Evolutionary conservation across 2,888 invertebrate genomes (phyloP).

Genomic region (Drosophila fulvimacula): DNA sequence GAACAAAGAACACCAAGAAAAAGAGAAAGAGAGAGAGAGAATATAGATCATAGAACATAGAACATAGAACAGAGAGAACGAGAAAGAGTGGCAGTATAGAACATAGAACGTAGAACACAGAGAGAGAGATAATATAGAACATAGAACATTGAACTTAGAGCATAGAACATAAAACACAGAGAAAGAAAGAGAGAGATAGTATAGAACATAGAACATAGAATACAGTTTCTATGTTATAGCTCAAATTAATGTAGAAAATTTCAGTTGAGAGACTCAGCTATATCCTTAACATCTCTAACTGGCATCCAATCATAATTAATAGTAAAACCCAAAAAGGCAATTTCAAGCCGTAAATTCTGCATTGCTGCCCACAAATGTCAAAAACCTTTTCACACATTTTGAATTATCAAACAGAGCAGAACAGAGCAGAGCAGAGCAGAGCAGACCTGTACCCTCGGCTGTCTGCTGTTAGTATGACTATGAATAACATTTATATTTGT

Average conservation of each 20-base stretch:
- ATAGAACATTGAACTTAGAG: not conserved
- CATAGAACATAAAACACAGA: not conserved
- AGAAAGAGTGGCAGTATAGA: too few relatives aligned
- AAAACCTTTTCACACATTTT: constrained; percentile 62
- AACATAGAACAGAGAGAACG: too few relatives aligned
- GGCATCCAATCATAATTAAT: not conserved
- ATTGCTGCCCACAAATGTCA: constrained; percentile 42
- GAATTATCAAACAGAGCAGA: not conserved
- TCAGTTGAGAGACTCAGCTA: not conserved
- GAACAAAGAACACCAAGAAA: too few relatives aligned
- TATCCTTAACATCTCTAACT: not conserved
- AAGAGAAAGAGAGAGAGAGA: too few relatives aligned
- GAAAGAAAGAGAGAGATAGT: too few relatives aligned
- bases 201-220: too few relatives aligned
- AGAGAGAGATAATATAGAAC: too few relatives aligned
- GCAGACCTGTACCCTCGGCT: too few relatives aligned
- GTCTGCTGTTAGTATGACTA: constrained; percentile 23
- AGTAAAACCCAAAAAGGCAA: constrained; percentile 6
- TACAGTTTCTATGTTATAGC: too few relatives aligned
- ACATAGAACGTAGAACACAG: too few relatives aligned
- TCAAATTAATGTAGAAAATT: too few relatives aligned
- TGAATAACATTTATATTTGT: constrained; percentile 61
- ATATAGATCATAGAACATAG: not conserved
- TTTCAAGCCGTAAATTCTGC: constrained; percentile 39
- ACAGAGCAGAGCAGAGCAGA: not conserved